Evolutionary conservation across 2,888 invertebrate genomes (phyloP).

Genomic region (Pristionchus japonicus): DNA sequence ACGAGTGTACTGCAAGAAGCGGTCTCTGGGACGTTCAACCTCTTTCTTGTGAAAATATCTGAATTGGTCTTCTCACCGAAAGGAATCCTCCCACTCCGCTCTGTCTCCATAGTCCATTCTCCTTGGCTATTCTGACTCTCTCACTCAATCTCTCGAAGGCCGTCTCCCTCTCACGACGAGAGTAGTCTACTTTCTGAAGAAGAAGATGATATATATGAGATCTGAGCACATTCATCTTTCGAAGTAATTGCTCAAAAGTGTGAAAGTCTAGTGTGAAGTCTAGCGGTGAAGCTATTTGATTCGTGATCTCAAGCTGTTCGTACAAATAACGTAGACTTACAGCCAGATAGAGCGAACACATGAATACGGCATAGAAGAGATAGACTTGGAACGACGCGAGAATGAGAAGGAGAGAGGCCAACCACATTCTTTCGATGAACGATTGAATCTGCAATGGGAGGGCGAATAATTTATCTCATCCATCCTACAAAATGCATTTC

Average conservation of each 20-base stretch:
- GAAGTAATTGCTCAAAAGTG: background rate
- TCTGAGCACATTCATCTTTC: background rate
- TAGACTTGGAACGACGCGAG: constrained; percentile 69
- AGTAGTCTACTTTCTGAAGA: constrained; percentile 63
- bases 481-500: background rate
- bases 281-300: background rate
- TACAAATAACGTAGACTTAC: constrained; percentile 53
- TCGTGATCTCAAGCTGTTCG: background rate
- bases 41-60: background rate
- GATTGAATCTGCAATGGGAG: constrained; percentile 59
- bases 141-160: constrained; percentile 69
- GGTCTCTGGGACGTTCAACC: background rate
- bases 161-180: constrained; percentile 60
- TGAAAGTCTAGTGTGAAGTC: background rate
- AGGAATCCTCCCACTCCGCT: constrained; percentile 43
- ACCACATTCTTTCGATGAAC: constrained; percentile 72
- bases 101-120: constrained; percentile 70
- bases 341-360: constrained; percentile 68
- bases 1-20: constrained; percentile 65
- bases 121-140: constrained; percentile 70
- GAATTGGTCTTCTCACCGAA: background rate
- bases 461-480: background rate
- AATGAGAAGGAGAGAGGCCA: constrained; percentile 66
- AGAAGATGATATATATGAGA: background rate
- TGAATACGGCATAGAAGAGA: constrained; percentile 69